A percentile compares a stretch with the other conserved stretches of the same genome.
Evolutionary conservation across 2,113 vertebrate species (phyloP).

Genomic region (Nasalis larvatus): DNA sequence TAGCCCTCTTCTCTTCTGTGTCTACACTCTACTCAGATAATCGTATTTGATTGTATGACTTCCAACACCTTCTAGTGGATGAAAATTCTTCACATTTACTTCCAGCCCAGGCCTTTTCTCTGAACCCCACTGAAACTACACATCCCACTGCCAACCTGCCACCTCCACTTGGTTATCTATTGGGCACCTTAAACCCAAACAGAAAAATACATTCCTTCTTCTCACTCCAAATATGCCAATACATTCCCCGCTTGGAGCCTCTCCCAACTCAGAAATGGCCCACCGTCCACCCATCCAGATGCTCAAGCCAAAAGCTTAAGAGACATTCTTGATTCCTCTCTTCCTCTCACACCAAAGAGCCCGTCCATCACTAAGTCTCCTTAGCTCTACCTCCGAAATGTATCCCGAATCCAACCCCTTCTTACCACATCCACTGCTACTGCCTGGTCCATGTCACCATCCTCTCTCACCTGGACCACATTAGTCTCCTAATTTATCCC

Average conservation of each 20-base stretch:
- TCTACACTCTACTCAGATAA: background rate
- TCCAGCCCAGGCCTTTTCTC: background rate
- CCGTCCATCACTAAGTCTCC: background rate
- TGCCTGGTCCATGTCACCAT: background rate
- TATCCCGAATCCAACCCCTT: background rate
- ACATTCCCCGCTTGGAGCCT: background rate
- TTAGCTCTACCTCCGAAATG: background rate
- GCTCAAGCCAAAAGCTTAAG: background rate
- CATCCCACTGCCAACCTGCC: background rate
- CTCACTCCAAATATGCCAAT: background rate
- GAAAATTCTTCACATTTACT: background rate
- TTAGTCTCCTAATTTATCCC: background rate
- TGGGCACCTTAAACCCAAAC: background rate
- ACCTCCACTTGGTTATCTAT: background rate
- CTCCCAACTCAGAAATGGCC: background rate
- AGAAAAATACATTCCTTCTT: background rate
- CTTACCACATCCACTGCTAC: background rate
- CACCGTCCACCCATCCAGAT: background rate
- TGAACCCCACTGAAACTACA: background rate
- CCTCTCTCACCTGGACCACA: background rate
- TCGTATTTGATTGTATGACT: rapidly evolving
- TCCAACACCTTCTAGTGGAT: background rate
- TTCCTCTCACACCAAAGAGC: background rate
- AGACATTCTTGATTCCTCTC: background rate
- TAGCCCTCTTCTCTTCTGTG: background rate